These are phyloP conservation scores for Ibidorhyncha struthersii DNA, from an alignment of 2,113 vertebrate species.

Conservation along the genomic window DNA sequence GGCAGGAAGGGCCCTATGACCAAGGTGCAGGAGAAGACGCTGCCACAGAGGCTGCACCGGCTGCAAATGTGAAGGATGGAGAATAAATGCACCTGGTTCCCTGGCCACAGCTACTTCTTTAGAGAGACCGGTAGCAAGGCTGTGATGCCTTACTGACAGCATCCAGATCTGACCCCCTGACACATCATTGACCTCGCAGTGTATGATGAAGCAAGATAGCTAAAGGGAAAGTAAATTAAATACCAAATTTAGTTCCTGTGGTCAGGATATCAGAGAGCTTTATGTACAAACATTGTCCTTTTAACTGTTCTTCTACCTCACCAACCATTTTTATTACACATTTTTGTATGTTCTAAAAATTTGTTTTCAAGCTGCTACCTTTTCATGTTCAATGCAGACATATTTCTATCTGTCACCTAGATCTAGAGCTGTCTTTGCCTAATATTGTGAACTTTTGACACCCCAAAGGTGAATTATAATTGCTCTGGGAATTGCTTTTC, in stretches of 20 bases:
- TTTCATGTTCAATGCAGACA: not conserved
- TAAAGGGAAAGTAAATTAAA: not conserved
- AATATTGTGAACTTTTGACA: not conserved
- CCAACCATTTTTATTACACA: not conserved
- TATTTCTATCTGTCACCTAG: not conserved
- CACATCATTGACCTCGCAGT: not conserved
- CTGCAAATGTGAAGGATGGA: not conserved
- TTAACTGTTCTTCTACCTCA: not conserved
- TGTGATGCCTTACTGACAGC: not conserved
- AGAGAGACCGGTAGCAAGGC: not conserved
- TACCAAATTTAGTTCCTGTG: not conserved
- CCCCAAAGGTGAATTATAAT: not conserved
- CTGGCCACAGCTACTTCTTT: not conserved
- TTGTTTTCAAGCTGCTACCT: not conserved
- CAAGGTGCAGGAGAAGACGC: rapidly evolving
- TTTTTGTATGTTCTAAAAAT: not conserved
- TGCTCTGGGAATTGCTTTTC: not conserved
- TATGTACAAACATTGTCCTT: not conserved
- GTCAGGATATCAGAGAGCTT: not conserved
- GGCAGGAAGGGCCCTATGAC: not conserved
- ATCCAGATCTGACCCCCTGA: not conserved
- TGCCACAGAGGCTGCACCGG: not conserved
- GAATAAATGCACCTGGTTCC: not conserved
- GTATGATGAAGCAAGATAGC: not conserved
- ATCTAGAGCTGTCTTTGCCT: not conserved